A percentile compares a stretch with the other conserved stretches of the same genome.
Conservation (phyloP, 2,888 invertebrate genomes). For the Noctua comes region DNA sequence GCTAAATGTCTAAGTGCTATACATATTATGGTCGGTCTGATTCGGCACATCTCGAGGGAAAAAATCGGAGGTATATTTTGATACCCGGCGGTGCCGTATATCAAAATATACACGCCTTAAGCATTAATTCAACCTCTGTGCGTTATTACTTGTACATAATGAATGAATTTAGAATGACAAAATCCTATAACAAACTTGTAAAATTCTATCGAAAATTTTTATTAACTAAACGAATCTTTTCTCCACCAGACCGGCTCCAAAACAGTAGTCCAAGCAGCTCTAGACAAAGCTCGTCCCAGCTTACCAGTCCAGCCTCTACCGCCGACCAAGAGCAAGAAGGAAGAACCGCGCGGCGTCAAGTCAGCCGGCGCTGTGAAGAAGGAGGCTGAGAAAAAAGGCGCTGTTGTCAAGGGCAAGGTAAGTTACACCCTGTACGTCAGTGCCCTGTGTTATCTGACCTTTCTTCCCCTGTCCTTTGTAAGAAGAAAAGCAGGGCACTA, state of each 20-base stretch:
- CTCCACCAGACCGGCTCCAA: slow-evolving; percentile 92
- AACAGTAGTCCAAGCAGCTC: slow-evolving; percentile 93
- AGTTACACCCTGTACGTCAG: neutral
- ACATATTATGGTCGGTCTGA: too few species aligned
- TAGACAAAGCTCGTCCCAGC: slow-evolving; percentile 96
- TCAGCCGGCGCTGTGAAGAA: slow-evolving; percentile 90
- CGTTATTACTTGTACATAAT: neutral
- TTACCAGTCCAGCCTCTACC: slow-evolving; percentile 95
- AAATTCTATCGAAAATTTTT: neutral
- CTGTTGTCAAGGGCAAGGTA: slow-evolving; percentile 91
- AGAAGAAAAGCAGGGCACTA: too few species aligned
- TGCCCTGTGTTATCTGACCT: neutral
- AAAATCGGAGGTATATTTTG: too few species aligned
- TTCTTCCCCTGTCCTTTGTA: neutral
- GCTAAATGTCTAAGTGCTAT: too few species aligned
- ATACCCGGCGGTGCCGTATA: too few species aligned
- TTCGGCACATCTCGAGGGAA: too few species aligned
- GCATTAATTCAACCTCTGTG: neutral
- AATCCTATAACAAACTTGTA: neutral
- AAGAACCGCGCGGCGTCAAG: slow-evolving; percentile 91
- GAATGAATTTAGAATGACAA: neutral
- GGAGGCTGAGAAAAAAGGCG: slow-evolving; percentile 86
- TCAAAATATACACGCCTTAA: too few species aligned
- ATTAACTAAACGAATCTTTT: neutral
- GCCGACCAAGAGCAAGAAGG: slow-evolving; percentile 91